Conservation (phyloP, 2,888 invertebrate genomes). For the Tillus elongatus region DNA sequence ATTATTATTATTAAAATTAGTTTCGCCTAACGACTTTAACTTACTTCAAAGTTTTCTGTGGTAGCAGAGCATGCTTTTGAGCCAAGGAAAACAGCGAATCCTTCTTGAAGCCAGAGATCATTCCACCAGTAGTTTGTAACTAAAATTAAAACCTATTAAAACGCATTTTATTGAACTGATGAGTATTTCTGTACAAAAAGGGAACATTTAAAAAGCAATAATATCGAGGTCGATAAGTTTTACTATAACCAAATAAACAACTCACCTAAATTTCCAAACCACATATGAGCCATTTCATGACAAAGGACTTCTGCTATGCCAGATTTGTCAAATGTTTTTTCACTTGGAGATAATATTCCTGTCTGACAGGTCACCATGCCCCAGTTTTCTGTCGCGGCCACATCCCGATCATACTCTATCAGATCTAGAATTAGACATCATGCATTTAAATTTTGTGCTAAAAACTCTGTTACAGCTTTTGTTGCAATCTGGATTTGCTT, state of each 20-base stretch:
- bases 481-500: too few relatives aligned
- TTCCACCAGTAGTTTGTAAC: slow-evolving; percentile 31
- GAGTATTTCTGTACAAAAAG: too few relatives aligned
- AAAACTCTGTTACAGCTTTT: too few relatives aligned
- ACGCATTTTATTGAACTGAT: too few relatives aligned
- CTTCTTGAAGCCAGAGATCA: slow-evolving; percentile 31
- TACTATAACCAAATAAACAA: too few relatives aligned
- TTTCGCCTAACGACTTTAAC: too few relatives aligned
- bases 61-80: too few relatives aligned
- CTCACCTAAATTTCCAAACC: slow-evolving; percentile 3
- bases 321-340: neutral
- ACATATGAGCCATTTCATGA: neutral
- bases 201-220: neutral
- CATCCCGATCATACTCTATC: neutral
- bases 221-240: too few relatives aligned
- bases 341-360: neutral
- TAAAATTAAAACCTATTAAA: slow-evolving; percentile 17
- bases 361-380: neutral
- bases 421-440: slow-evolving; percentile 1
- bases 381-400: neutral
- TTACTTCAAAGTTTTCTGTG: too few relatives aligned
- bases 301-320: neutral
- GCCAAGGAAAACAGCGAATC: slow-evolving; percentile 19
- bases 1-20: too few relatives aligned
- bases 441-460: too few relatives aligned